These are phyloP conservation scores for Monopterus albus DNA, from an alignment of 2,113 vertebrate genomes.

Conservation along the genomic window DNA sequence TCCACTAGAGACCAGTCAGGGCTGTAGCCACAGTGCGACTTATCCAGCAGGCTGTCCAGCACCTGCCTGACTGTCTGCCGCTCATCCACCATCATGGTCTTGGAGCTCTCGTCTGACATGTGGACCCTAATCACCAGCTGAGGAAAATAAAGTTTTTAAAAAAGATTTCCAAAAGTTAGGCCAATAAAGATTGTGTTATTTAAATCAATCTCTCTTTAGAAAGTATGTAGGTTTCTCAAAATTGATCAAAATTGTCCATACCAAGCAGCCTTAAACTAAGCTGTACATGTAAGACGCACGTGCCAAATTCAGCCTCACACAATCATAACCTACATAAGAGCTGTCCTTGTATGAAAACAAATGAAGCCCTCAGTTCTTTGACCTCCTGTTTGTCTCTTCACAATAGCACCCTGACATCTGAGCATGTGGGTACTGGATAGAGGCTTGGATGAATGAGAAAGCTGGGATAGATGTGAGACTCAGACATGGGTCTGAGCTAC, in stretches of 20 bases:
- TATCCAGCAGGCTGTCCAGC: conserved; percentile 96
- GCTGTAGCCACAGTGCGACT: conserved; percentile 96
- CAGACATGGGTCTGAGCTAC: conserved; percentile 28
- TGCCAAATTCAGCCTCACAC: conserved; percentile 51
- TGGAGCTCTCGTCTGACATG: conserved; percentile 98
- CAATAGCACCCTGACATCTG: conserved; percentile 4
- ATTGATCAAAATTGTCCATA: no score
- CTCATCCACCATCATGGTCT: conserved; percentile 99
- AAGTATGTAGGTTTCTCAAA: no score
- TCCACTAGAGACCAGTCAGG: conserved; percentile 97
- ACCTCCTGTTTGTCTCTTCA: conserved; percentile 24
- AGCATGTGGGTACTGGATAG: background rate
- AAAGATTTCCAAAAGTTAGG: background rate
- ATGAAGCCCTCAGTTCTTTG: conserved; percentile 44
- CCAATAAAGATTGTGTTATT: no score
- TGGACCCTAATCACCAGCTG: conserved; percentile 97
- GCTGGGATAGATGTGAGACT: conserved; percentile 2
- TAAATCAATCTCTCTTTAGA: no score
- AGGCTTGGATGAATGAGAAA: conserved; percentile 7
- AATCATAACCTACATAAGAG: background rate
- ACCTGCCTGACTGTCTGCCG: conserved; percentile 97
- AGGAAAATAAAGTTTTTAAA: conserved; percentile 1
- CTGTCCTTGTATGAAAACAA: conserved; percentile 39
- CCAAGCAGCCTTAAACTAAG: conserved; percentile 43
- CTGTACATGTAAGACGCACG: conserved; percentile 40